Conservation (phyloP, 2,113 vertebrate genomes). For the Myocastor coypus region DNA sequence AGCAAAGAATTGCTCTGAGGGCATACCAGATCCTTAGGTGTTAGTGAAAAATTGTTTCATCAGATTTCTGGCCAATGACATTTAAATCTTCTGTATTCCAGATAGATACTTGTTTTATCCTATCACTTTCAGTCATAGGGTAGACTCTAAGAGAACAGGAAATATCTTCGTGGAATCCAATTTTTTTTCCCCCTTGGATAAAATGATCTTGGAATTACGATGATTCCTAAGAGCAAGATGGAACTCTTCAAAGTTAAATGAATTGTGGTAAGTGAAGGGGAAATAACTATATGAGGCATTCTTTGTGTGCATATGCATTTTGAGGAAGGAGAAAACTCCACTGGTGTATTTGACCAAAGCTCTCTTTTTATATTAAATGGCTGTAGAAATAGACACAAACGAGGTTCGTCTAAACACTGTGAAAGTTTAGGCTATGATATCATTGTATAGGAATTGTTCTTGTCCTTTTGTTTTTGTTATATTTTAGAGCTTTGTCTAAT, state of each 20-base stretch:
- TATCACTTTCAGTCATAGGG: not conserved
- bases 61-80: not conserved
- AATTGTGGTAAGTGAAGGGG: conserved; percentile 68
- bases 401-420: not conserved
- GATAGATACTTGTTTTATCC: not conserved
- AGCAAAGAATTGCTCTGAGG: not conserved
- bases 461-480: not conserved
- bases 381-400: not conserved
- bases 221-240: conserved; percentile 24
- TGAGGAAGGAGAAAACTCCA: conserved; percentile 48
- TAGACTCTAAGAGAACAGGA: not conserved
- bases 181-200: conserved; percentile 48
- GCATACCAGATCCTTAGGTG: not conserved
- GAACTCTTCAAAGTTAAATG: conserved; percentile 67
- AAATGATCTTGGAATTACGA: conserved; percentile 21
- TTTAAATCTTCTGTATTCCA: not conserved
- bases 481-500: not conserved
- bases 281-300: conserved; percentile 62
- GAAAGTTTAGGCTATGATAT: not conserved
- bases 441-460: not conserved
- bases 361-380: conserved; percentile 18
- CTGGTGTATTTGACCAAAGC: conserved; percentile 40
- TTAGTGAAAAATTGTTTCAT: not conserved
- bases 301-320: conserved; percentile 65
- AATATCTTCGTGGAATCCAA: conserved; percentile 7